phyloP scores from a whole-genome alignment of 2,113 vertebrate genomes.

The Motacilla tschutschensis region DNA sequence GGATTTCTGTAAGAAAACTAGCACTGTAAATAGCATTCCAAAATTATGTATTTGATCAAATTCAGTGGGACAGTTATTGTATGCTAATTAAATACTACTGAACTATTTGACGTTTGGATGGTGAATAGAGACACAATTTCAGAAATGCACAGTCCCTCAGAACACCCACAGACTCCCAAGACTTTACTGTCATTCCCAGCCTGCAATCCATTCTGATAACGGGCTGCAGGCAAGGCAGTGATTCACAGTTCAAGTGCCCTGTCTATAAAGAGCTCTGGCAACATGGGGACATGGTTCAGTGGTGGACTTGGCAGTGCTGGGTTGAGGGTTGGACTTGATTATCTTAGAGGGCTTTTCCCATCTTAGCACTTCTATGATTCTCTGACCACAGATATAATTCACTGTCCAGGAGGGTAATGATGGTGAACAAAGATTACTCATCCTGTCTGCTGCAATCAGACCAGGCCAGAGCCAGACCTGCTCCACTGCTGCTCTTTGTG shows the following conservation, averaged over 20 bases:
- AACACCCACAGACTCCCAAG: constrained; percentile 24
- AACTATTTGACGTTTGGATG: constrained; percentile 6
- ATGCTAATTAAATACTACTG: constrained; percentile 60
- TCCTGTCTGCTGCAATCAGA: not conserved
- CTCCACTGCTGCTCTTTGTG: not conserved
- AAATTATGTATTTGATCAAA: constrained; percentile 45
- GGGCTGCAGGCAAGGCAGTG: not conserved
- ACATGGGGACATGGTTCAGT: not conserved
- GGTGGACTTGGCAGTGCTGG: not conserved
- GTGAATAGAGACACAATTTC: not conserved
- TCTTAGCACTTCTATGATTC: not conserved
- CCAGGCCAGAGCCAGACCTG: not conserved
- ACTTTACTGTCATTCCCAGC: not conserved
- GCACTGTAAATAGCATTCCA: constrained; percentile 50
- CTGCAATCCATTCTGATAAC: not conserved
- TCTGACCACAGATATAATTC: not conserved
- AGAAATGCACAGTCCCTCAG: not conserved
- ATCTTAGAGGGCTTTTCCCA: not conserved
- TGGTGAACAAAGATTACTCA: fast-evolving
- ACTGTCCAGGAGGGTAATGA: not conserved
- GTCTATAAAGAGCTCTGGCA: not conserved
- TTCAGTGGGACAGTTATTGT: constrained; percentile 63
- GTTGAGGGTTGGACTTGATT: not conserved
- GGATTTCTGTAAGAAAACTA: constrained; percentile 49
- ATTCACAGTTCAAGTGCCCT: not conserved